phyloP scores from a whole-genome alignment of 2,113 vertebrate genomes.

The Rhodinocichla rosea region DNA sequence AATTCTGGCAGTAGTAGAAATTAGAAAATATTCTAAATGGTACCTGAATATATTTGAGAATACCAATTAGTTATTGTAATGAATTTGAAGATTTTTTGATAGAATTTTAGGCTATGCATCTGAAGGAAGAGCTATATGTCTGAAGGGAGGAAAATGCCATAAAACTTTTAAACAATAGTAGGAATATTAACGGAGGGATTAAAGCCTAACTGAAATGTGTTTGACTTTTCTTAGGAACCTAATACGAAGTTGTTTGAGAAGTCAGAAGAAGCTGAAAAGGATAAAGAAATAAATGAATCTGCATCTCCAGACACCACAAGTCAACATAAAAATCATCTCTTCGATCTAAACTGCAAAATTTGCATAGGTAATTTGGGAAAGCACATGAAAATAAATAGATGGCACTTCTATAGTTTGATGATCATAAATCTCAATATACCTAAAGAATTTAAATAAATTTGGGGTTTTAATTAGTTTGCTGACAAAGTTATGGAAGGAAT shows the following conservation, averaged over 20 bases:
- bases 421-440: not conserved
- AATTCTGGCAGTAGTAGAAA: not conserved
- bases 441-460: not conserved
- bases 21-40: not conserved
- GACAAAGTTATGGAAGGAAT: not conserved
- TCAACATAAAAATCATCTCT: constrained; percentile 95
- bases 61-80: not conserved
- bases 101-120: not conserved
- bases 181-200: not conserved
- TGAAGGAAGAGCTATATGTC: not conserved
- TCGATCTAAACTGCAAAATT: constrained; percentile 98
- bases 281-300: constrained; percentile 75
- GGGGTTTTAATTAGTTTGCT: not conserved
- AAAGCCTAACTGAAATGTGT: not conserved
- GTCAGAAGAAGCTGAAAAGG: constrained; percentile 76
- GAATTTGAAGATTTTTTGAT: not conserved
- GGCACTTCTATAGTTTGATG: not conserved
- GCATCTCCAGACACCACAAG: constrained; percentile 85
- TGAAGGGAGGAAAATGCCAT: not conserved
- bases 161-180: not conserved
- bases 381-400: not conserved
- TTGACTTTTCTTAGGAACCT: constrained; percentile 67
- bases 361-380: constrained; percentile 86
- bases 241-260: constrained; percentile 77
- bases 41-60: not conserved